Percentiles rank a stretch among this genome's conserved stretches.
These are phyloP conservation scores for Ptychochromis oligacanthus DNA, from an alignment of 2,113 vertebrate genomes.

Conservation along the genomic window DNA sequence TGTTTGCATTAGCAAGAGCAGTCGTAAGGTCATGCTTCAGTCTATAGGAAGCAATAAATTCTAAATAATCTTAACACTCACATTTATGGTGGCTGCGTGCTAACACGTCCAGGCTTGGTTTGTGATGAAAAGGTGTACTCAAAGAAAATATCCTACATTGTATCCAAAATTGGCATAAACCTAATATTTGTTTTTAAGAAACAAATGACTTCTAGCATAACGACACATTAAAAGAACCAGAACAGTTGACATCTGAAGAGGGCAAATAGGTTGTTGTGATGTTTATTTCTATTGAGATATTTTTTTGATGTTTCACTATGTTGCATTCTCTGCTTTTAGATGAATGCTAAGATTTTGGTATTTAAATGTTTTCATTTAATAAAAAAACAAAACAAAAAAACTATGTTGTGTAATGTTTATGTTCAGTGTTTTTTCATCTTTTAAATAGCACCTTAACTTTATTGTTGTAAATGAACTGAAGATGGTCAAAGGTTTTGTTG, in stretches of 20 bases:
- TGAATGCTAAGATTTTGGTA: neutral
- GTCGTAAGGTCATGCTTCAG: neutral
- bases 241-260: neutral
- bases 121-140: no score
- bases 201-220: neutral
- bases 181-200: neutral
- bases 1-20: neutral
- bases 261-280: neutral
- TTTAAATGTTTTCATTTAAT: neutral
- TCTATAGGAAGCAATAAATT: neutral
- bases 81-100: neutral
- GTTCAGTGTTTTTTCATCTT: neutral
- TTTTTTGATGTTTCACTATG: neutral
- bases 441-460: no score
- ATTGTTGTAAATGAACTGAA: no score
- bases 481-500: no score
- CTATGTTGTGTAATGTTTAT: neutral
- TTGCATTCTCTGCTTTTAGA: neutral
- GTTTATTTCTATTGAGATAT: neutral
- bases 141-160: neutral
- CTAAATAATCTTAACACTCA: neutral
- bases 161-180: neutral
- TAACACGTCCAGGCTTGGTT: no score
- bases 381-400: no score
- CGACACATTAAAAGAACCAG: neutral